Percentiles rank a stretch among this genome's conserved stretches.
Evolutionary conservation across 2,797 vertebrate species (phyloP).

Genomic region (Crenichthys baileyi): DNA sequence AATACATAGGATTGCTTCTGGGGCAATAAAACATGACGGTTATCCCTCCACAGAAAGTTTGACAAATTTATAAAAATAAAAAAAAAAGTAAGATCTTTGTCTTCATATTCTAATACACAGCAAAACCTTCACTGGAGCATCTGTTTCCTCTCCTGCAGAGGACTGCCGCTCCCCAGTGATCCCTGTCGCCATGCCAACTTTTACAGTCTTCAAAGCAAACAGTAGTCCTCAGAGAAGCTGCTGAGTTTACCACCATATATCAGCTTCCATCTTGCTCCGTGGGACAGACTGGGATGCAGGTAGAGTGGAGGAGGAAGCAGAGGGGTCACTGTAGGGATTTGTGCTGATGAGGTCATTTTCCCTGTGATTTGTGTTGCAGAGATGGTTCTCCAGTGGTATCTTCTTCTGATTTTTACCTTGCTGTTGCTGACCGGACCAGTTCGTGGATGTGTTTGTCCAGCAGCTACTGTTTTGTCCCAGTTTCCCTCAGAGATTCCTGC

Average conservation of each 20-base stretch:
- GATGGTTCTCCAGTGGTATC: conserved; percentile 43
- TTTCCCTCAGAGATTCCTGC: conserved; percentile 67
- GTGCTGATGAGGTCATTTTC: neutral
- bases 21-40: no score
- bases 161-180: conserved; percentile 71
- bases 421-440: conserved; percentile 43
- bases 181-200: conserved; percentile 72
- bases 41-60: no score
- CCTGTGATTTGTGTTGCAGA: conserved; percentile 64
- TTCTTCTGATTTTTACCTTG: conserved; percentile 58
- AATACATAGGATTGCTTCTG: neutral
- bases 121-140: conserved; percentile 43
- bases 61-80: no score
- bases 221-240: conserved; percentile 63
- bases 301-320: conserved; percentile 16
- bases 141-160: conserved; percentile 66
- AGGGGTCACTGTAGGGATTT: neutral
- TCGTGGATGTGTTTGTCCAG: conserved; percentile 80
- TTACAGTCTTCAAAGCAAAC: conserved; percentile 67
- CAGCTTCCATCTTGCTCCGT: conserved; percentile 31
- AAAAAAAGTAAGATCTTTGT: no score
- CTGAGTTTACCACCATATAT: conserved; percentile 51
- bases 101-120: neutral
- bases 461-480: conserved; percentile 65
- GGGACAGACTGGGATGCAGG: conserved; percentile 25